These are phyloP conservation scores for Ceratothoa steindachneri DNA, from an alignment of 2,888 invertebrate genomes.

Conservation along the genomic window DNA sequence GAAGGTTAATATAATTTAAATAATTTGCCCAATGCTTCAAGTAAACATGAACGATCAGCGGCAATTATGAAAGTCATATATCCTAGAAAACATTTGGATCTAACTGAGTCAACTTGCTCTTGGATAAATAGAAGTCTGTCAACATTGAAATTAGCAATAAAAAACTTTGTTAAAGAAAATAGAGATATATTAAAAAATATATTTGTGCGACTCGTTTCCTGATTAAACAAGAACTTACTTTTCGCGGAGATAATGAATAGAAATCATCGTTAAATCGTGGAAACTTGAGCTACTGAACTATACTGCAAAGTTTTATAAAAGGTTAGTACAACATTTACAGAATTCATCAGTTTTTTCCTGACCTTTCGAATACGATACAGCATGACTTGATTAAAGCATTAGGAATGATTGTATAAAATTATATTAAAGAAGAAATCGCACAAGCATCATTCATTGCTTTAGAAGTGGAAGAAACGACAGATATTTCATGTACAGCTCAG, in stretches of 20 bases:
- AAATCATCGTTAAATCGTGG: too few species aligned
- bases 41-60: too few species aligned
- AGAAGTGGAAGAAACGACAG: too few species aligned
- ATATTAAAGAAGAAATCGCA: neutral
- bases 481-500: too few species aligned
- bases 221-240: too few species aligned
- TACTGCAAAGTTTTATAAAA: neutral
- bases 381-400: neutral
- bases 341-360: too few species aligned
- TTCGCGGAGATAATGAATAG: too few species aligned
- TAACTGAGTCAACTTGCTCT: slow-evolving; percentile 2
- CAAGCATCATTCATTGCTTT: too few species aligned
- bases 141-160: neutral
- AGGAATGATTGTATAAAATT: neutral
- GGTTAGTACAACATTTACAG: neutral
- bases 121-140: slow-evolving; percentile 11
- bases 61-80: slow-evolving; percentile 12
- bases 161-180: slow-evolving; percentile 1
- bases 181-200: neutral
- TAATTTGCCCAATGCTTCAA: neutral
- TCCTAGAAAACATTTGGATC: slow-evolving; percentile 18
- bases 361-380: neutral
- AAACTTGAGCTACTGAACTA: neutral
- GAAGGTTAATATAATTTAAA: slow-evolving; percentile 14
- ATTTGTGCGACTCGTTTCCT: neutral